Evolutionary conservation across 2,113 vertebrate genomes (phyloP).

Genomic region (Vimba vimba): DNA sequence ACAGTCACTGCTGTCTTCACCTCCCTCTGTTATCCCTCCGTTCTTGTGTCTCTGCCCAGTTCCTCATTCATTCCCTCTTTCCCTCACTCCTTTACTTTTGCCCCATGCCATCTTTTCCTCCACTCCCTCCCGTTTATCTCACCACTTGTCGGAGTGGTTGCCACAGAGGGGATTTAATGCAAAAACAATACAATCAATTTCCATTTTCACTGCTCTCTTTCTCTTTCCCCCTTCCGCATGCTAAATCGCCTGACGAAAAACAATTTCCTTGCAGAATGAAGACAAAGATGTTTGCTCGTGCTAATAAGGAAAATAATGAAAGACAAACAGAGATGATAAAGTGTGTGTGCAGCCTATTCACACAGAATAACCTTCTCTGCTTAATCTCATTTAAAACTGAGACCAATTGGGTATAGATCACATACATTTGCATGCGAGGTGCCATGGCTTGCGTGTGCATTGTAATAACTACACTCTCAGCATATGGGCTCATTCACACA

Average conservation of each 20-base stretch:
- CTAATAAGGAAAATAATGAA: constrained; percentile 81
- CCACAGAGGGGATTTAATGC: constrained; percentile 67
- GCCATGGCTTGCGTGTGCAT: constrained; percentile 5
- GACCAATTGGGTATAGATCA: constrained; percentile 30
- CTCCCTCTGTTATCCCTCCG: constrained; percentile 47
- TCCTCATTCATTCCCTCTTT: constrained; percentile 45
- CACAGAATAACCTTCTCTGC: constrained; percentile 30
- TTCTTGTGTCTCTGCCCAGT: constrained; percentile 31
- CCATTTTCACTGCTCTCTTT: constrained; percentile 60
- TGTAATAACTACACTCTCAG: not conserved
- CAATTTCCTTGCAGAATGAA: constrained; percentile 73
- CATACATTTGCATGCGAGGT: not conserved
- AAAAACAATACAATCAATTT: constrained; percentile 75
- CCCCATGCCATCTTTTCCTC: constrained; percentile 27
- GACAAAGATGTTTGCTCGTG: constrained; percentile 73
- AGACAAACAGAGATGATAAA: constrained; percentile 74
- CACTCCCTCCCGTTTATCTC: constrained; percentile 13
- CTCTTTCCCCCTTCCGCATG: constrained; percentile 59
- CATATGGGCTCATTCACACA: constrained; percentile 3
- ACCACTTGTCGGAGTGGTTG: not conserved
- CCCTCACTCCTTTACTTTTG: constrained; percentile 13
- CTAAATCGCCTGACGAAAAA: constrained; percentile 69
- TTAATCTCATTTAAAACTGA: constrained; percentile 44
- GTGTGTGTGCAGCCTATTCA: constrained; percentile 34
- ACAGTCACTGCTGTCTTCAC: constrained; percentile 46